A percentile compares a stretch with the other conserved stretches of the same genome.
These are phyloP conservation scores for Exephanes ischioxanthus DNA, from an alignment of 2,888 invertebrate species.

Conservation along the genomic window DNA sequence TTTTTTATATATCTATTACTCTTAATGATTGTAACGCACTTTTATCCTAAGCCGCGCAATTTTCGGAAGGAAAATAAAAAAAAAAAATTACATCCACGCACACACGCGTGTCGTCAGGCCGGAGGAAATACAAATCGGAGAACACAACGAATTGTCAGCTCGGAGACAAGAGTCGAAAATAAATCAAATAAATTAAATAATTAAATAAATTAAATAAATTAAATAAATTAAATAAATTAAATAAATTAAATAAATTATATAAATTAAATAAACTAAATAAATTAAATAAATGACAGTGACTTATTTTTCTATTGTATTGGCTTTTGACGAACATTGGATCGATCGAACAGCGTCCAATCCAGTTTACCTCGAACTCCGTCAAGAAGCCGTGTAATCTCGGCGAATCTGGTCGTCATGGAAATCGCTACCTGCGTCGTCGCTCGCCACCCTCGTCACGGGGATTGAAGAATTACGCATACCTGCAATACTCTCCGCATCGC, in stretches of 20 bases:
- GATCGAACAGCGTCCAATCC: background rate
- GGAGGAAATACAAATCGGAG: background rate
- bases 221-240: background rate
- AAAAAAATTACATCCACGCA: background rate
- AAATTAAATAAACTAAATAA: background rate
- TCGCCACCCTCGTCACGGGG: slow-evolving; percentile 1
- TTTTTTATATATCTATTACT: slow-evolving; percentile 35
- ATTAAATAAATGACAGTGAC: background rate
- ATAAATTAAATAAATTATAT: background rate
- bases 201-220: background rate
- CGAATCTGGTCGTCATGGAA: background rate
- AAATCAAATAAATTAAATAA: background rate
- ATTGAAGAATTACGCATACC: background rate
- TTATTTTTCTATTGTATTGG: background rate
- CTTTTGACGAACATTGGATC: background rate
- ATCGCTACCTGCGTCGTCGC: background rate
- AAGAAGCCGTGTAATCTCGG: background rate
- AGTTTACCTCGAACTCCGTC: background rate
- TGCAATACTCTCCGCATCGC: background rate
- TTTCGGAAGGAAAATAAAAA: background rate
- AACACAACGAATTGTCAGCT: slow-evolving; percentile 5
- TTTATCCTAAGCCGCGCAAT: slow-evolving; percentile 11
- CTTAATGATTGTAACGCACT: slow-evolving; percentile 58
- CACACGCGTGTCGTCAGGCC: background rate
- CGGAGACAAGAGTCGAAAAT: background rate